These are phyloP conservation scores for Papilio polyxenes DNA, from an alignment of 1,140 invertebrate genomes.

Conservation along the genomic window DNA sequence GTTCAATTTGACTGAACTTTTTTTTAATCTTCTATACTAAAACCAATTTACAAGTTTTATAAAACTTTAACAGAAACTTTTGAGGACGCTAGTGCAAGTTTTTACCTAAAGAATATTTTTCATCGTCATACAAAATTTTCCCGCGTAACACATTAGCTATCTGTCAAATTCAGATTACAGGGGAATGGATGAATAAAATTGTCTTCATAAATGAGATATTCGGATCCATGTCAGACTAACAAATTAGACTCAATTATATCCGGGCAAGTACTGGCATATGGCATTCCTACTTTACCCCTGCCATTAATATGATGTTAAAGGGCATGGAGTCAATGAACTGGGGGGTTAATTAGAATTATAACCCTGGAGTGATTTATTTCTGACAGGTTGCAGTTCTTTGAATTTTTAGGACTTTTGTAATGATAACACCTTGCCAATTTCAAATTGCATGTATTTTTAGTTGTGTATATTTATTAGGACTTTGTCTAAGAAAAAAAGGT, in stretches of 20 bases:
- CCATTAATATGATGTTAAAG: constrained; percentile 24
- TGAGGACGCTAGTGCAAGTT: no score
- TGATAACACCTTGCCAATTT: neutral
- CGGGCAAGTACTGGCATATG: neutral
- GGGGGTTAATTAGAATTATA: constrained; percentile 11
- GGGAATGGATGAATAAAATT: neutral
- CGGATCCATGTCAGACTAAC: constrained; percentile 12
- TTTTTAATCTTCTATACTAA: neutral
- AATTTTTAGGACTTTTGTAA: neutral
- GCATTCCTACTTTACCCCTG: neutral
- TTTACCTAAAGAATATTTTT: no score
- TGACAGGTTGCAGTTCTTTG: neutral
- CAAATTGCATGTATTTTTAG: neutral
- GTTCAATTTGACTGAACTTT: neutral
- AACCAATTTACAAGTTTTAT: neutral
- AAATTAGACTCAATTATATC: constrained; percentile 38
- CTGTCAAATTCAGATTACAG: neutral
- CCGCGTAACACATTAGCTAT: neutral
- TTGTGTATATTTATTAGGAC: no score
- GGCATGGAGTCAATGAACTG: constrained; percentile 22
- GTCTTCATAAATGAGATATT: neutral
- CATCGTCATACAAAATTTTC: no score
- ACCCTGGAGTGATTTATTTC: constrained; percentile 5
- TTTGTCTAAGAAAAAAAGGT: no score
- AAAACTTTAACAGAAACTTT: no score